Evolutionary conservation across 1,140 invertebrate genomes (phyloP).

Genomic region (Heliothis virescens): DNA sequence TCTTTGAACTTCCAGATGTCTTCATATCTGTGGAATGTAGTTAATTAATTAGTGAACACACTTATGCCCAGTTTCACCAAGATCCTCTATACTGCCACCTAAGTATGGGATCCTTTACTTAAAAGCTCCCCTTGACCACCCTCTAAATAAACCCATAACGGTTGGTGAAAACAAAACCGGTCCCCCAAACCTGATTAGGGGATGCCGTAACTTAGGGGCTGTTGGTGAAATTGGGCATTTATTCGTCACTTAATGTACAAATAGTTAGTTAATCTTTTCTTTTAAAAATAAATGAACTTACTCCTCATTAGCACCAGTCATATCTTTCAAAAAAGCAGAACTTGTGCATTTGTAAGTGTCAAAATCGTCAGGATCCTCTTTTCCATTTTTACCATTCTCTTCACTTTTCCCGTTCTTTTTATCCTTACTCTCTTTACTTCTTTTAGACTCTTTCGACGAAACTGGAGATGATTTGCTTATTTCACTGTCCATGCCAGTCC

Average conservation of each 20-base stretch:
- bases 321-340: conserved; percentile 87
- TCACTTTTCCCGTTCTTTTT: conserved; percentile 77
- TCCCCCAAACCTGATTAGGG: too few species aligned
- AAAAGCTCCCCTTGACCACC: too few species aligned
- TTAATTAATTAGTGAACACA: too few species aligned
- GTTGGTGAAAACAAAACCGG: too few species aligned
- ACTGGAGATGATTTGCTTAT: conserved; percentile 91
- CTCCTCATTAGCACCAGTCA: conserved; percentile 88
- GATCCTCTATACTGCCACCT: too few species aligned
- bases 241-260: conserved; percentile 54
- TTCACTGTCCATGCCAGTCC: conserved; percentile 90
- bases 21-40: conserved; percentile 87
- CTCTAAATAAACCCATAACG: too few species aligned
- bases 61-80: too few species aligned
- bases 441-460: conserved; percentile 92
- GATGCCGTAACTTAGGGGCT: too few species aligned
- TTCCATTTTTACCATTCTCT: conserved; percentile 84
- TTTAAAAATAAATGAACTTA: conserved; percentile 59
- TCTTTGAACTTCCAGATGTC: conserved; percentile 94
- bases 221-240: too few species aligned
- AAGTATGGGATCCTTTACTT: too few species aligned
- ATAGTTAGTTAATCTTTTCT: too few species aligned
- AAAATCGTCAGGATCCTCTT: conserved; percentile 88
- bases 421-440: conserved; percentile 88
- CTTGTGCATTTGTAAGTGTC: conserved; percentile 86